Base-by-base conservation (phyloP, 2,888 invertebrate genomes). In the Ophion ellenae region DNA sequence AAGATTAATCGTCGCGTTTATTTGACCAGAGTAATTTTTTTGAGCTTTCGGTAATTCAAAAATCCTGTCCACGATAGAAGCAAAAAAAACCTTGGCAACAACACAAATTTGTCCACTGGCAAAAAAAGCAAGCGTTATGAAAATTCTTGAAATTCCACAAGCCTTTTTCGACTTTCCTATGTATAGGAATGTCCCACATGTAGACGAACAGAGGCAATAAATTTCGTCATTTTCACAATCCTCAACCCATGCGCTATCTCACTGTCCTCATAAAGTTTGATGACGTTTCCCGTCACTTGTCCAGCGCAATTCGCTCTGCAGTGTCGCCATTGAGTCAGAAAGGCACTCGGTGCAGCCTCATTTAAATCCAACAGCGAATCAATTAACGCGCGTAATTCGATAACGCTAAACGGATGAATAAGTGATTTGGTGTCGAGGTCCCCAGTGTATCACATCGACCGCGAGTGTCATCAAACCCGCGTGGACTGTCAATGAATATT, bases 401-500 rank as follows among this genome's bases (percentile, higher is more conserved):
- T 69, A n/a, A 45, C 45, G 61, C 24, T 78, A 36, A 78, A 59
- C 28, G 10, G 40, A 32, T 28, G 59, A 20, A 40, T 61, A 70
- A 69, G 61, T 36, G 61, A 61, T 59, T 59, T 45, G 59, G 69
- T 24, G 40, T 69, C 32, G 32, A 67, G 75, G 24, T 28, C 24
- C 17, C 32, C 45, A 6, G 32, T 47, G 20, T 69, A 69, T 57
- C 36, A 28, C 24, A 70, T 66, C 32, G 28, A 63, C 36, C 61
- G 63, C 14, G 14, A 80, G 36, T 75, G 75, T 53, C 59, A 67
- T 76, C 59, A 64, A 81, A 74, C 28, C 20, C 17, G 40, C 66
- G 14, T 28, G 63, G 70, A 67, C 57, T 20, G 53, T 3, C 24
- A 57, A 76, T 76, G 40, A 80, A 85, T 85, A 85, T 85, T 80